These are phyloP conservation scores for Lacanobia wlatinum DNA, from an alignment of 2,888 invertebrate genomes.

Conservation along the genomic window DNA sequence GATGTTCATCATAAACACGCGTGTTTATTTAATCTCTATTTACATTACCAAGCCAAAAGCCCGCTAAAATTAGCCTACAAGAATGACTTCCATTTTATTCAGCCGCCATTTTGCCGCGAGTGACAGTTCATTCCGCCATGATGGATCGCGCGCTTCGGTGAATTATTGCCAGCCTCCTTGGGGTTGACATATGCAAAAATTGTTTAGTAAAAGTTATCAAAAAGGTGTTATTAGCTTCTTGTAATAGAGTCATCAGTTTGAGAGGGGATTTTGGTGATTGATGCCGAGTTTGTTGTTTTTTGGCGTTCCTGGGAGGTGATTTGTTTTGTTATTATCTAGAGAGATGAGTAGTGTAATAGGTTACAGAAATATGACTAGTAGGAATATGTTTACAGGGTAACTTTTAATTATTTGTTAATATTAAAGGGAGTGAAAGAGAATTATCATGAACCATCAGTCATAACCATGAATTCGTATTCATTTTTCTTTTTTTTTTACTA, in stretches of 20 bases:
- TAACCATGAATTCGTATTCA: neutral
- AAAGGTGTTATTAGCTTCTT: slow-evolving; percentile 83
- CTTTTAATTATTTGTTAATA: neutral
- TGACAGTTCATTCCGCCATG: slow-evolving; percentile 90
- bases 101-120: slow-evolving; percentile 81
- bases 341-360: neutral
- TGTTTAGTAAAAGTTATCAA: slow-evolving; percentile 88
- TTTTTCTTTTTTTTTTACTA: too few species aligned
- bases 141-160: slow-evolving; percentile 85
- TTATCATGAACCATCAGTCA: neutral
- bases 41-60: slow-evolving; percentile 41
- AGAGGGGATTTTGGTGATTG: slow-evolving; percentile 62
- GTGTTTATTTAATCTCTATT: slow-evolving; percentile 10
- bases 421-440: neutral
- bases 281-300: slow-evolving; percentile 42
- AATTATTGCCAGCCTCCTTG: slow-evolving; percentile 83
- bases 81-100: slow-evolving; percentile 75
- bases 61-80: slow-evolving; percentile 42
- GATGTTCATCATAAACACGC: accelerated
- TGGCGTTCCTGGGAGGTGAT: slow-evolving; percentile 38
- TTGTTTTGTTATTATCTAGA: slow-evolving; percentile 36
- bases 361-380: neutral
- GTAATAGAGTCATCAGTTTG: slow-evolving; percentile 82
- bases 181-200: slow-evolving; percentile 90
- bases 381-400: neutral